Conservation (phyloP, 2,888 invertebrate species). For the Gymnoscelis rufifasciata region DNA sequence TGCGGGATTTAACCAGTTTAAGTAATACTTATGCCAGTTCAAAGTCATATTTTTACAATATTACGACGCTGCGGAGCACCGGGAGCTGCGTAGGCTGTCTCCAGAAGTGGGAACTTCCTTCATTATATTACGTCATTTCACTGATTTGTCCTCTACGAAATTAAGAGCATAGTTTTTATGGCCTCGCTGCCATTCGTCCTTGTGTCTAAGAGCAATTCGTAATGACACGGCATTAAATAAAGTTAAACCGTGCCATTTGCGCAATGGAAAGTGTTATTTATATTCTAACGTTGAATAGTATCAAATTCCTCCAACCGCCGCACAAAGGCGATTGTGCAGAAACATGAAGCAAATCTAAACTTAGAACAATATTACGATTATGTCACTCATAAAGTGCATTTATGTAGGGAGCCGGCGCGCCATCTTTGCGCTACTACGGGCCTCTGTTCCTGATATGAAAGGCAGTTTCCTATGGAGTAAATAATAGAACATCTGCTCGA, state of each 20-base stretch:
- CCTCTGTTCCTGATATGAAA: conserved; percentile 71
- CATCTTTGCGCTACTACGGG: conserved; percentile 58
- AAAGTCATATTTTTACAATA: conserved; percentile 51
- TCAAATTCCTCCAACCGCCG: conserved; percentile 40
- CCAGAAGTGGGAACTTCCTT: conserved; percentile 70
- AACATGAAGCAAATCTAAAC: conserved; percentile 52
- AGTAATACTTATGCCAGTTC: conserved; percentile 44
- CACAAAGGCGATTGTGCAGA: conserved; percentile 46
- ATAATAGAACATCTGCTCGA: conserved; percentile 51
- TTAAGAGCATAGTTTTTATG: conserved; percentile 47
- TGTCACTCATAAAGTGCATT: conserved; percentile 68
- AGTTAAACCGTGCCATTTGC: conserved; percentile 11
- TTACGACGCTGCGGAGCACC: conserved; percentile 44
- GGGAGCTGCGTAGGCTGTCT: conserved; percentile 59
- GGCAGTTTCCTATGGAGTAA: conserved; percentile 64
- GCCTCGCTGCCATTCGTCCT: conserved; percentile 53
- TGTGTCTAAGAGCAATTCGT: conserved; percentile 33
- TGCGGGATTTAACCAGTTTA: conserved; percentile 43
- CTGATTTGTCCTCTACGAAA: conserved; percentile 59
- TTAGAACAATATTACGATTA: conserved; percentile 62
- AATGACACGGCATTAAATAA: conserved; percentile 16
- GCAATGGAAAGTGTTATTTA: conserved; percentile 34
- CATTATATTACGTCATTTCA: conserved; percentile 70
- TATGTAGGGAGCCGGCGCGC: conserved; percentile 53
- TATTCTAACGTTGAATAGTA: conserved; percentile 37